phyloP scores from a whole-genome alignment of 2,113 vertebrate species.

The Charina bottae region DNA sequence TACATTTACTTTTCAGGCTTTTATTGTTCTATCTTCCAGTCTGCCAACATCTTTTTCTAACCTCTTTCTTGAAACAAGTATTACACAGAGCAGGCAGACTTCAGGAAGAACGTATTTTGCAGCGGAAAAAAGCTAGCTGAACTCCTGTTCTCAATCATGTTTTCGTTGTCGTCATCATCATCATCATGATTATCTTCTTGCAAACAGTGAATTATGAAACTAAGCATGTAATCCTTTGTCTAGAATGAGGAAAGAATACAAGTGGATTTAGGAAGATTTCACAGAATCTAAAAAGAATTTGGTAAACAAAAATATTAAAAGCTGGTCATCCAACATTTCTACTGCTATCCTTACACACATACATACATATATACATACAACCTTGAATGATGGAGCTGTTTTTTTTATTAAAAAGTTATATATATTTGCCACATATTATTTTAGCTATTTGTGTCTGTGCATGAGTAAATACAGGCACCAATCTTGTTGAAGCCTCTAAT shows the following conservation, averaged over 20 bases:
- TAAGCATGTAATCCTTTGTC: not conserved
- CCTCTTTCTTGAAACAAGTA: not conserved
- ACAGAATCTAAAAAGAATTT: slow-evolving; percentile 10
- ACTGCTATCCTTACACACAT: slow-evolving; percentile 13
- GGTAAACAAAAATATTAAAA: not conserved
- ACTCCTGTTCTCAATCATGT: not conserved
- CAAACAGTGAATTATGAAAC: not conserved
- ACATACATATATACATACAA: too few species aligned
- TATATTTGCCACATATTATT: slow-evolving; percentile 46
- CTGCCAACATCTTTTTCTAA: not conserved
- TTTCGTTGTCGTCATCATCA: too few species aligned
- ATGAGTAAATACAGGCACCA: not conserved
- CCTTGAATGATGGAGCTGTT: slow-evolving; percentile 21
- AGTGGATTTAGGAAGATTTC: not conserved
- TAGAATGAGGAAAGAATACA: not conserved
- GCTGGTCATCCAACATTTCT: slow-evolving; percentile 37
- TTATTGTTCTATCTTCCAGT: not conserved
- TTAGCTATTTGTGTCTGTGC: slow-evolving; percentile 1
- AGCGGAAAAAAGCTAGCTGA: not conserved
- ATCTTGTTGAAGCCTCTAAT: slow-evolving; percentile 19
- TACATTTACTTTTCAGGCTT: not conserved
- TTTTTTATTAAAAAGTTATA: slow-evolving; percentile 34
- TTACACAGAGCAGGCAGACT: not conserved
- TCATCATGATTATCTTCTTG: slow-evolving; percentile 7
- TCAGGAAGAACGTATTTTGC: not conserved